phyloP scores from a whole-genome alignment of 2,113 vertebrate species.

The Noctilio leporinus region DNA sequence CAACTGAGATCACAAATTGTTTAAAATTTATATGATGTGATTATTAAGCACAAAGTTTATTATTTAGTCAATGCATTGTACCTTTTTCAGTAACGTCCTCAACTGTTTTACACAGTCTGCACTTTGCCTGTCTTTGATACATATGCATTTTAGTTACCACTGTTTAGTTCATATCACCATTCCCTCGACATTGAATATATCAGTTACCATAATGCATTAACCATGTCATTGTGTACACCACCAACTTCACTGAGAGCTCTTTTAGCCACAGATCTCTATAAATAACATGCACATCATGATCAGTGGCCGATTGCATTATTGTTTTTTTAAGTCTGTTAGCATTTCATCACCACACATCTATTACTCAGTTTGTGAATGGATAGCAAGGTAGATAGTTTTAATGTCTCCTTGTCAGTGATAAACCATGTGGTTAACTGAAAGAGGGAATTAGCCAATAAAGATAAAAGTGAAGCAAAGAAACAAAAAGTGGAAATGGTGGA shows the following conservation, averaged over 20 bases:
- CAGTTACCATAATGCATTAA: neutral
- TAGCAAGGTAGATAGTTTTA: neutral
- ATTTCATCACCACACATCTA: neutral
- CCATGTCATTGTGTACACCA: neutral
- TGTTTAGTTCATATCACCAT: neutral
- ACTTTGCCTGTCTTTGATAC: neutral
- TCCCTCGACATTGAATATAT: neutral
- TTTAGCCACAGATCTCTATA: neutral
- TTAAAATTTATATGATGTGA: neutral
- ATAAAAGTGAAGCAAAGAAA: neutral
- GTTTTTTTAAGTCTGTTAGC: neutral
- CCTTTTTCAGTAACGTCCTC: slow-evolving; percentile 15
- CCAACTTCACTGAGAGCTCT: neutral
- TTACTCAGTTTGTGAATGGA: neutral
- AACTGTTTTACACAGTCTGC: neutral
- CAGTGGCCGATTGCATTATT: neutral
- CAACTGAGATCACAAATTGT: neutral
- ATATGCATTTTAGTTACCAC: neutral
- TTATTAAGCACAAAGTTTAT: slow-evolving; percentile 20
- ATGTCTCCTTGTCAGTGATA: neutral
- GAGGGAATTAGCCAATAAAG: neutral
- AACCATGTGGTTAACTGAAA: neutral
- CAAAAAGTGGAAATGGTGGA: neutral
- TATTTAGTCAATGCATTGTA: neutral
- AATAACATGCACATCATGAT: neutral